Evolutionary conservation across 2,113 vertebrate species (phyloP), one percentile per base, ranked within the genome.

Genomic region (Embiotoca jacksoni): DNA sequence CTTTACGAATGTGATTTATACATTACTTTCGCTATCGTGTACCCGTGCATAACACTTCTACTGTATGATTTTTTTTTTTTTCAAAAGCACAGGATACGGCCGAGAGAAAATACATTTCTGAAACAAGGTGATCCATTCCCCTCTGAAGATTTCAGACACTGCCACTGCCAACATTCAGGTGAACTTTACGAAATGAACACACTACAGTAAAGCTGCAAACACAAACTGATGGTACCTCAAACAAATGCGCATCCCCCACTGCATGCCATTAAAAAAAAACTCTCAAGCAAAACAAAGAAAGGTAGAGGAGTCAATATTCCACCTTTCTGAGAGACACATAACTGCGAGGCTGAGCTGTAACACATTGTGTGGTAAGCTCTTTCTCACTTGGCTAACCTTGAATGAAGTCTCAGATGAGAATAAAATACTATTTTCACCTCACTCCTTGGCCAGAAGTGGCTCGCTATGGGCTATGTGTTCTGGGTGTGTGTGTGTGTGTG

Each of bases 361-460:
- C 90, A 86, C 83, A 58, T 61, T 14, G 53, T 81, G 70, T 74
- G 82, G 84, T 88, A 64, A 93, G 88, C 73, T 82, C 78, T 89
- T 93, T 92, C 89, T 93, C 90, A 93, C 93, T 92, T 94, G 93
- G 91, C 87, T 92, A 90, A 94, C 92, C 94, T 93, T 89, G 90
- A 93, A 94, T 94, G 87, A 94, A 93, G 78, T 83, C 85, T 92
- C 89, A 91, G 82, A 93, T 94, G 93, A 94, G 87, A 90, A 91
- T 85, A 93, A 93, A 92, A 94, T 90, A 84, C 89, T 90, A 94
- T 95, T 95, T 95, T 95, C 94, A 94, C 92, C 90, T 93, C 87
- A 80, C 81, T 91, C 55, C 77, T 72, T 71, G 61, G 78, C 87
- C 90, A 94, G 91, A 92, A 88, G 92, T 88, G 90, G 64, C 86